Evolutionary conservation across 1,140 invertebrate genomes (phyloP), one percentile per base, ranked within the genome.

Genomic region (Aphaenogaster rudis): DNA sequence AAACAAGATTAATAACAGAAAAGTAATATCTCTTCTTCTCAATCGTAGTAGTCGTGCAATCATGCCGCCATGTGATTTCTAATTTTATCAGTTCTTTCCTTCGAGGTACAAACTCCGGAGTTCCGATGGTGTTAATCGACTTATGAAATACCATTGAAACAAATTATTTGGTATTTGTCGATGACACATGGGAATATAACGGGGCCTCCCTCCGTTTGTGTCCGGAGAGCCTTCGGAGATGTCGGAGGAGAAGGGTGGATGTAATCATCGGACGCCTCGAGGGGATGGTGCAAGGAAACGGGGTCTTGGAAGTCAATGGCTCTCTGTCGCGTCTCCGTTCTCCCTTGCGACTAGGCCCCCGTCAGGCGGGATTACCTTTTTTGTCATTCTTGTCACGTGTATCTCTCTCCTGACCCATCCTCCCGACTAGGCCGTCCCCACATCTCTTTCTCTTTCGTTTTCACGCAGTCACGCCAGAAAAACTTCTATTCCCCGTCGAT

Each of bases 331-430:
- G 57, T 86, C 76, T 81, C 64, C 64, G 50, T 85, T 88, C 66
- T 91, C 88, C 89, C 89, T 76, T 86, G 87, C 71, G 80, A 89
- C 92, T 67, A 79, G 71, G 77, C 81, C 82, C 86, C 85, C 89
- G 90, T 89, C 89, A 90, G 66, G 39, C 81, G 86, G 89, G 91
- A 93, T 93, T 92, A 93, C 80, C 90, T 93, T 93, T 93, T 92
- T 93, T 92, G 92, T 94, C 92, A 94, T 94, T 92, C 93, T 90
- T 91, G 94, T 94, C 93, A 94, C 93, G 93, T 88, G 92, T 93
- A 92, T 92, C 89, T 91, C 86, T 77, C 81, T 84, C 61, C 39
- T 57, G 57, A 59, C 15, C 36, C 63, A 6, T 50, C 67, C 52
- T 64, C 39, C 59, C 28, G 13, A 13, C 64, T 57, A 6, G 52